Percentiles rank a stretch among this genome's conserved stretches.
phyloP scores from a whole-genome alignment of 2,797 vertebrate species.

The Periophthalmus magnuspinnatus region DNA sequence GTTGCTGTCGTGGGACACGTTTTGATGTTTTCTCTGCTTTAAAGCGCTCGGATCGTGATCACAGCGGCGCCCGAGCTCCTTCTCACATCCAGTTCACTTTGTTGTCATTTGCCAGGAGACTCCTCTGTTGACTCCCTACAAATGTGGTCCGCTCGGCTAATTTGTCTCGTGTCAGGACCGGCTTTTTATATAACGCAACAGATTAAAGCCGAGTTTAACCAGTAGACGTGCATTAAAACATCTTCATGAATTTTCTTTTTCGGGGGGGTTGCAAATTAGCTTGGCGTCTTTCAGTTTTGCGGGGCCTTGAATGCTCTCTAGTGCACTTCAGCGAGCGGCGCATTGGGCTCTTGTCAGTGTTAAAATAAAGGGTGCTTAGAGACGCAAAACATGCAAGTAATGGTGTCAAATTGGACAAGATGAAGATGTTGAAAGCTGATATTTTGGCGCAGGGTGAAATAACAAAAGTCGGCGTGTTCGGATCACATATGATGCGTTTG shows the following conservation, averaged over 20 bases:
- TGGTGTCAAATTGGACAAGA: neutral
- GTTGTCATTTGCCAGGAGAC: constrained; percentile 45
- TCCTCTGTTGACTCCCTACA: constrained; percentile 37
- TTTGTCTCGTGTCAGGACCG: constrained; percentile 32
- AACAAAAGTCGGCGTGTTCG: neutral
- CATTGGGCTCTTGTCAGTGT: constrained; percentile 5
- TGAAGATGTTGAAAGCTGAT: constrained; percentile 6
- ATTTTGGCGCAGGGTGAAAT: neutral
- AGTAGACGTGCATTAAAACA: constrained; percentile 18
- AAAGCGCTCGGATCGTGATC: constrained; percentile 44
- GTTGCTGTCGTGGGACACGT: constrained; percentile 39
- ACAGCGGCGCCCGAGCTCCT: constrained; percentile 33
- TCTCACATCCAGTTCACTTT: constrained; percentile 41
- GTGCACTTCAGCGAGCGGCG: neutral
- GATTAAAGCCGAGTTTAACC: constrained; percentile 23
- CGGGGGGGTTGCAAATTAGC: neutral
- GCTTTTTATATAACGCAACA: constrained; percentile 29
- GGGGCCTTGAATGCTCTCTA: constrained; percentile 4
- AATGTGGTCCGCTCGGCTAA: constrained; percentile 31
- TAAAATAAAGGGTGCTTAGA: neutral
- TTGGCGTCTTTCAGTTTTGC: neutral
- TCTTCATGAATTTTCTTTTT: constrained; percentile 15
- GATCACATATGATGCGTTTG: constrained; percentile 8
- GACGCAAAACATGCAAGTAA: neutral
- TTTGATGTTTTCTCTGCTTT: constrained; percentile 40